A percentile compares a stretch with the other conserved stretches of the same genome.
These are phyloP conservation scores for Drosophila borborema DNA, from an alignment of 2,888 invertebrate genomes.

Conservation along the genomic window DNA sequence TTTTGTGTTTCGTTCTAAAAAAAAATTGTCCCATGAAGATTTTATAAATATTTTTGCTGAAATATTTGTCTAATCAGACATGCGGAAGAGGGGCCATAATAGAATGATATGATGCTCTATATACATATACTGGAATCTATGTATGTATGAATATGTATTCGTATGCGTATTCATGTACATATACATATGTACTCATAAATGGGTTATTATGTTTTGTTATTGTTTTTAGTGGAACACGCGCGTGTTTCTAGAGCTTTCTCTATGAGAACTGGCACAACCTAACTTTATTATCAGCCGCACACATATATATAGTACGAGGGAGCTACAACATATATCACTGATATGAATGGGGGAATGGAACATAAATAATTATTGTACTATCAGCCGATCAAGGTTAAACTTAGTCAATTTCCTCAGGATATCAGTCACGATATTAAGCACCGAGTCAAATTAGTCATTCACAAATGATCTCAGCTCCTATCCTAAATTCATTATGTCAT, in stretches of 20 bases:
- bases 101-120: background rate
- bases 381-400: constrained; percentile 11
- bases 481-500: constrained; percentile 10
- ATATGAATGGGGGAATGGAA: constrained; percentile 15
- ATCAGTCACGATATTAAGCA: background rate
- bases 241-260: constrained; percentile 21
- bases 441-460: constrained; percentile 11
- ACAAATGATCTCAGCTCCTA: constrained; percentile 19
- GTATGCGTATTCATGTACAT: constrained; percentile 3
- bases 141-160: background rate
- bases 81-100: constrained; percentile 35
- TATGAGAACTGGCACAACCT: constrained; percentile 22
- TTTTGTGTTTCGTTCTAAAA: background rate
- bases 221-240: constrained; percentile 16
- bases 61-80: constrained; percentile 15
- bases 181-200: constrained; percentile 10
- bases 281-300: constrained; percentile 28
- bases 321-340: background rate
- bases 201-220: constrained; percentile 17
- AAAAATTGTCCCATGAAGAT: constrained; percentile 12
- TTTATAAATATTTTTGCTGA: constrained; percentile 13
- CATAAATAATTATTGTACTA: constrained; percentile 14
- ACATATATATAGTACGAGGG: background rate
- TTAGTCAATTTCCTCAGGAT: background rate
- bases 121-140: background rate